Evolutionary conservation across 2,113 vertebrate species (phyloP).

Genomic region (Sporophila hypoxantha): DNA sequence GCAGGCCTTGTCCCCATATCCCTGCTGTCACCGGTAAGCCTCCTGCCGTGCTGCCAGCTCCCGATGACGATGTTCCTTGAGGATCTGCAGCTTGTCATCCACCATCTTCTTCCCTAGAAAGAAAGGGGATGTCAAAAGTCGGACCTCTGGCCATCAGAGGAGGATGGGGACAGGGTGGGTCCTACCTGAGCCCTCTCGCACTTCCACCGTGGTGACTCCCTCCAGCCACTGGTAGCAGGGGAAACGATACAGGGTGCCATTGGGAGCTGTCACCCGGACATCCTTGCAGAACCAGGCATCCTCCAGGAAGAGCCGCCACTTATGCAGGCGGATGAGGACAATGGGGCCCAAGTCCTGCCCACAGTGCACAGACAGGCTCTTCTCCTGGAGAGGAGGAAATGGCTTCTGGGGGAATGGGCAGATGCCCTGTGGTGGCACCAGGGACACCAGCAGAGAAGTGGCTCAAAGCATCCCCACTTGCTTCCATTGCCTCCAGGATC

Average conservation of each 20-base stretch:
- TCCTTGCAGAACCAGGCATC: background rate
- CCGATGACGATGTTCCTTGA: background rate
- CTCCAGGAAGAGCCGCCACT: background rate
- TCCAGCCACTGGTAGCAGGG: conserved; percentile 7
- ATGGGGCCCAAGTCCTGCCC: background rate
- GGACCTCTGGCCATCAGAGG: background rate
- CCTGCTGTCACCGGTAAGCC: background rate
- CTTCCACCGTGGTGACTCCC: background rate
- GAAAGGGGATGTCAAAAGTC: background rate
- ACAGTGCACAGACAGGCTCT: background rate
- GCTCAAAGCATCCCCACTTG: background rate
- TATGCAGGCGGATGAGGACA: background rate
- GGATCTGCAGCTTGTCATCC: background rate
- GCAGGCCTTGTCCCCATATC: background rate
- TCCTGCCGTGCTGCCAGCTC: background rate
- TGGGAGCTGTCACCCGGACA: background rate
- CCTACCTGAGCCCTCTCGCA: conserved; percentile 6
- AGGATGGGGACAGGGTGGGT: background rate
- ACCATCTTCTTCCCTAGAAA: background rate
- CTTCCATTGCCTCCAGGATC: background rate
- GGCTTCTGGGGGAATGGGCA: background rate
- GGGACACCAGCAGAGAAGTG: background rate
- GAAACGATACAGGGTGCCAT: background rate
- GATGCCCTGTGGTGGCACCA: background rate
- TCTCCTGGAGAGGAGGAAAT: background rate